Base-by-base conservation (phyloP, 2,113 vertebrate genomes). In the Ascaphus truei region DNA sequence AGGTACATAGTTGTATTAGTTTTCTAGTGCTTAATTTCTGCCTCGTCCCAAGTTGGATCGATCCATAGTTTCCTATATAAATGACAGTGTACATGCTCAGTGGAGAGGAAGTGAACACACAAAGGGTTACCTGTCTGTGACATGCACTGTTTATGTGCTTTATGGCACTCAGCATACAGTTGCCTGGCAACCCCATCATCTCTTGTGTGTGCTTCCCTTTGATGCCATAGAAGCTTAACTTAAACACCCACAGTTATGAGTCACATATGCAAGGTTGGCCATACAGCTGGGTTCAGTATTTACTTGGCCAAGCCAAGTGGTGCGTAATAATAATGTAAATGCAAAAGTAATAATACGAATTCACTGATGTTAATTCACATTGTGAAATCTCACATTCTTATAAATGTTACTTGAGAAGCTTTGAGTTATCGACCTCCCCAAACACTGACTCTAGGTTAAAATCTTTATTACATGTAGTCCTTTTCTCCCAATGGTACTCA, bases 81-180 rank as follows among this genome's bases (percentile, higher is more conserved):
- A 68, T 60, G 16, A 13, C 55, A 37, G 2, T 51, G 41, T 48
- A 58, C 41, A 37, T 50, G 30, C 26, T 50, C 43, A 16, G 39
- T 48, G 7, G 29, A 15, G 33, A 60, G 55, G 30, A 60, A 60
- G 29, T 51, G n/a, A 50, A 68, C 26, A 51, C 58, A 39, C 31
- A 59, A 59, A 68, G 66, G 66, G 66, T 68, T 68, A 68, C 55
- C 66, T 68, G 55, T 68, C 66, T 59, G 43, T 59, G 55, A 68
- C 55, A 68, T 58, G 66, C 23, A 68, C 51, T 68, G 55, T 68
- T 55, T 30, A 68, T 59, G 66, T 60, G 55, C 41, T 68, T 68
- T 68, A 43, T 68, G 66, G 66, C 55, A 68, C 66, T 59, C 55
- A 22, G 55, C 66, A 50, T 68, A 55, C 29, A 50, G 66, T 68